Base-by-base conservation (phyloP, 2,888 invertebrate species). In the Clusia tigrina region DNA sequence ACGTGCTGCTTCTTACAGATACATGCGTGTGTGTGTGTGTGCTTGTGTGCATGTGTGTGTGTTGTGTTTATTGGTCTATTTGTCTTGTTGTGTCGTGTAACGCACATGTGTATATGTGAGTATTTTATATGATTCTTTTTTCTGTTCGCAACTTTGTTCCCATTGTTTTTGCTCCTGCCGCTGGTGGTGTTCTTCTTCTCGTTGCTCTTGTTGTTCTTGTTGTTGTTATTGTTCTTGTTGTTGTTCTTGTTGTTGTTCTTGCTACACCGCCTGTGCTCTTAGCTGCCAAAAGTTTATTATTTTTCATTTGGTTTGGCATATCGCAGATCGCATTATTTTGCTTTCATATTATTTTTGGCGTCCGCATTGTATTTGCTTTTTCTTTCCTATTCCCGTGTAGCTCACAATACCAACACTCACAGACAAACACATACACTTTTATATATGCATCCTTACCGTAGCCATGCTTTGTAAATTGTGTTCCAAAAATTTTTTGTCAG, bases 231-330 rank as follows among this genome's bases (percentile, higher is more conserved):
- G 9, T 12, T 42, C 15, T n/a, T 42, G n/a, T n/a, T 15, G 6
- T 17, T 32, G 42, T 42, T 42, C 42, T n/a, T 6, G 3, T 10
- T 42, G 12, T 17, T 10, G 3, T 10, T 42, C 6, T 42, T 3
- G 9, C 3, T 42, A n/a, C 15, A 3, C n/a, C 42, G 10, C 2
- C 48, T 6, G 18, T 42, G 15, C 15, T 9, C 22, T 48, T 48
- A 20, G 48, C 48, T 48, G 48, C 48, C 48, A 48, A 48, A 48
- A 48, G 48, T 48, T 48, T 48, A 48, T 48, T 48, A 20, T 48
- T 48, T 48, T 48, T 48, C 48, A 48, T 48, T 48, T 48, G 48
- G 20, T 15, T 48, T 48, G 48, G 48, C 48, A 48, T 48, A 20
- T 48, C 48, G 48, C 48, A 42, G 48, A 18, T 48, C 48, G 22